phyloP scores from a whole-genome alignment of 2,113 vertebrate genomes.

The Phainopepla nitens region DNA sequence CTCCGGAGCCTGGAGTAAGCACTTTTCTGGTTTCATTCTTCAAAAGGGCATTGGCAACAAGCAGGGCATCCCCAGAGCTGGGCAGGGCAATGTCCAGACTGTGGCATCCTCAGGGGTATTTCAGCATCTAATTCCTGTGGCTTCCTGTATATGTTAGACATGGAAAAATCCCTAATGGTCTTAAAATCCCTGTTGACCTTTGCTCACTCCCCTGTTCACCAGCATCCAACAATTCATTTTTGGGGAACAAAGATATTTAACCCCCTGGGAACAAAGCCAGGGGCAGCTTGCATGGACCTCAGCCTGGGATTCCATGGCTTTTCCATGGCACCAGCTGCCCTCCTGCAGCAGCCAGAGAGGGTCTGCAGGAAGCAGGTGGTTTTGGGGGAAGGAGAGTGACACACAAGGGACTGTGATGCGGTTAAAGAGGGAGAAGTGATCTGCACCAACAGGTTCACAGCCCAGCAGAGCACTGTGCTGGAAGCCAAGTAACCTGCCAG shows the following conservation, averaged over 20 bases:
- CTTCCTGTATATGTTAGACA: background rate
- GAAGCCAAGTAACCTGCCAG: background rate
- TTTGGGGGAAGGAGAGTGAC: background rate
- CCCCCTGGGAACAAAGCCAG: background rate
- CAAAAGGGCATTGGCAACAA: background rate
- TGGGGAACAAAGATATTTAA: background rate
- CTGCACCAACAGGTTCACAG: background rate
- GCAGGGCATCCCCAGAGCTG: background rate
- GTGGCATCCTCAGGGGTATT: background rate
- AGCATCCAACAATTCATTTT: background rate
- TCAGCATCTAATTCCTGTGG: background rate
- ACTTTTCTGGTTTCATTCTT: background rate
- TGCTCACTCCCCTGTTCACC: background rate
- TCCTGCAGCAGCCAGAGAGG: background rate
- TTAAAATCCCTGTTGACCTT: background rate
- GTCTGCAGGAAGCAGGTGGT: background rate
- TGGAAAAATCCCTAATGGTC: rapidly evolving
- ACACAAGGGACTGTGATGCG: background rate
- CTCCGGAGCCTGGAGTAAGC: slow-evolving; percentile 66
- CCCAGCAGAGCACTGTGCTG: background rate
- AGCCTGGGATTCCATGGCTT: background rate
- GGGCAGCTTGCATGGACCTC: rapidly evolving
- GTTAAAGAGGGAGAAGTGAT: background rate
- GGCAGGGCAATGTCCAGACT: rapidly evolving
- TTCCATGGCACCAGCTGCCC: background rate